These are phyloP conservation scores for Paelopatides confundens DNA, from an alignment of 53 echinoderm and acorn worm genomes.

Conservation along the genomic window DNA sequence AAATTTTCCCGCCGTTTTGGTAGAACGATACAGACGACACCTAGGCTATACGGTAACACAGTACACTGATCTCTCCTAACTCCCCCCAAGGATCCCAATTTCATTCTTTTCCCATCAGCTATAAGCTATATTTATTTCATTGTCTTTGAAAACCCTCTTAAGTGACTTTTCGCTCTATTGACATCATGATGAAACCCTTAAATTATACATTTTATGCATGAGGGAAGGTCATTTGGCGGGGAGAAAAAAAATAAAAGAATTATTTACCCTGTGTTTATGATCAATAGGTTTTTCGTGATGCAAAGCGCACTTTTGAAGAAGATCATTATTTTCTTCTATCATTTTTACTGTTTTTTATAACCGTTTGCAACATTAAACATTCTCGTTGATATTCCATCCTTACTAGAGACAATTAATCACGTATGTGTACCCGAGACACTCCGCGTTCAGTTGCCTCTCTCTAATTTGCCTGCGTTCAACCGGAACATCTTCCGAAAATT, in stretches of 20 bases:
- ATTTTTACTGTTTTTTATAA: not conserved
- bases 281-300: conserved; percentile 25
- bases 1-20: conserved; percentile 10
- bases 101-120: conserved; percentile 31
- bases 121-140: conserved; percentile 39
- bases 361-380: conserved; percentile 39
- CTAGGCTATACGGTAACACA: not conserved
- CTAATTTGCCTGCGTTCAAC: conserved; percentile 50
- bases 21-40: not conserved
- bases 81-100: not conserved
- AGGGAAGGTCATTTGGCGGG: conserved; percentile 39
- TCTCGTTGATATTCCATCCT: not conserved
- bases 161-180: conserved; percentile 45
- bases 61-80: not conserved
- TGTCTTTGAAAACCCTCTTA: conserved; percentile 35
- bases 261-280: conserved; percentile 39
- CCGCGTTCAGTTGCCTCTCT: conserved; percentile 44
- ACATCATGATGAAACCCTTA: conserved; percentile 22
- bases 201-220: conserved; percentile 55
- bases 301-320: conserved; percentile 3
- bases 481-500: conserved; percentile 43
- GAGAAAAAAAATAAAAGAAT: not conserved
- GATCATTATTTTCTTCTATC: conserved; percentile 10
- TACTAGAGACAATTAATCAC: conserved; percentile 36
- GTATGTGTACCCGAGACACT: conserved; percentile 25